Evolutionary conservation across 2,113 vertebrate species (phyloP).

Genomic region (Tenrec ecaudatus): DNA sequence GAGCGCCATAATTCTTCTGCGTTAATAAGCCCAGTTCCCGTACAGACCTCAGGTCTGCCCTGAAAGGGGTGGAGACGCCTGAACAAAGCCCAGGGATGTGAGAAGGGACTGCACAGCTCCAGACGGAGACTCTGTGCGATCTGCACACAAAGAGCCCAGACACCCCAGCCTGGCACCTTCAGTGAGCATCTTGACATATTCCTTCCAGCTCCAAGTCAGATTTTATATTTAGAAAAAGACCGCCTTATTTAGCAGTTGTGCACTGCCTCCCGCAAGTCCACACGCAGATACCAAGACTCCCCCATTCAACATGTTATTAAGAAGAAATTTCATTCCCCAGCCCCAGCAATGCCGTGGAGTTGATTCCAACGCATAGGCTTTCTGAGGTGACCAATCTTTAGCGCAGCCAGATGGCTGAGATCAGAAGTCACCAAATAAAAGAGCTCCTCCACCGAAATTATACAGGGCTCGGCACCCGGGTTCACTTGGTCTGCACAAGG

Average conservation of each 20-base stretch:
- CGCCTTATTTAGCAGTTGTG: constrained; percentile 25
- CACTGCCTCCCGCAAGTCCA: not conserved
- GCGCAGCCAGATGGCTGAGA: not conserved
- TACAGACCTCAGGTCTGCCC: not conserved
- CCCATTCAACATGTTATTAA: constrained; percentile 23
- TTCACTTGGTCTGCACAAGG: not conserved
- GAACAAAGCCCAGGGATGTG: not conserved
- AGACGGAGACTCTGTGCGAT: not conserved
- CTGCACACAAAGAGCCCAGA: not conserved
- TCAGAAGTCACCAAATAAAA: constrained; percentile 52
- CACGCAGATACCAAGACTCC: not conserved
- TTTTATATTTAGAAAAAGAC: constrained; percentile 34
- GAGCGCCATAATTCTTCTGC: constrained; percentile 4
- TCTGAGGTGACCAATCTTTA: too few species aligned
- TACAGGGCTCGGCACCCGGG: not conserved
- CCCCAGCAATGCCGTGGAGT: not conserved
- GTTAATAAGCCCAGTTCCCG: not conserved
- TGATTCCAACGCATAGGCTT: too few species aligned
- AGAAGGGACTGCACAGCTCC: not conserved
- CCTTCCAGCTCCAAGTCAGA: not conserved
- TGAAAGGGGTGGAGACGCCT: not conserved
- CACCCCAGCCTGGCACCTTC: constrained; percentile 10
- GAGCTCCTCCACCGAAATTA: not conserved
- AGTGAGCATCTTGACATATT: constrained; percentile 45
- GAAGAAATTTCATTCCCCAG: constrained; percentile 36